phyloP scores from a whole-genome alignment of 1,140 invertebrate genomes.

The Drosophila rhopaloa region DNA sequence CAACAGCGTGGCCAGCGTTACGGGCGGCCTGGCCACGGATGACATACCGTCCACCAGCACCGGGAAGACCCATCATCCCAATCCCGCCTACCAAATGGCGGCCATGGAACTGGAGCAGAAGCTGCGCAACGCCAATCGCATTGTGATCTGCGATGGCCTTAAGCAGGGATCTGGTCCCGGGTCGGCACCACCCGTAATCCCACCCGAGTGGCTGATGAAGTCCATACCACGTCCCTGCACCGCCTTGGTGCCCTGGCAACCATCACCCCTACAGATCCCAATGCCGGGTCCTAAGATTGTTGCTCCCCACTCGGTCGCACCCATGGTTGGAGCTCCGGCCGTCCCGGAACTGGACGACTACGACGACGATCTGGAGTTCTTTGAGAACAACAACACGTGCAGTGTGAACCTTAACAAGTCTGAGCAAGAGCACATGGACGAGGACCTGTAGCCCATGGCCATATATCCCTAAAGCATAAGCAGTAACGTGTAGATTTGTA shows the following conservation, averaged over 20 bases:
- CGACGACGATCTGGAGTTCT: constrained; percentile 72
- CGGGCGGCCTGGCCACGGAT: constrained; percentile 65
- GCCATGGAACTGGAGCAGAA: constrained; percentile 85
- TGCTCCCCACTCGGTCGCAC: neutral
- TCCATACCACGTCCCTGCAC: constrained; percentile 89
- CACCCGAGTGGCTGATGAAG: constrained; percentile 70
- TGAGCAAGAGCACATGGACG: constrained; percentile 77
- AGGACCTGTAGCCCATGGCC: constrained; percentile 70
- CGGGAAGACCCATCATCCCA: constrained; percentile 69
- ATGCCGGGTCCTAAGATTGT: constrained; percentile 83
- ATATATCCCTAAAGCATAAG: constrained; percentile 28
- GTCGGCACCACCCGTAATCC: constrained; percentile 69
- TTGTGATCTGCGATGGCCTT: constrained; percentile 89
- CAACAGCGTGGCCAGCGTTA: constrained; percentile 61
- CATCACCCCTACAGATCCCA: constrained; percentile 87
- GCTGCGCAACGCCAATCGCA: constrained; percentile 86
- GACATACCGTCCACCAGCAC: constrained; percentile 74
- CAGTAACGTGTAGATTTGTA: constrained; percentile 35
- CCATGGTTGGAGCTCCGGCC: neutral
- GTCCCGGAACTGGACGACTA: constrained; percentile 67
- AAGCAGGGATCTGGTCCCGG: constrained; percentile 86
- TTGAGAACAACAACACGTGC: constrained; percentile 81
- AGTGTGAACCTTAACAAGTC: constrained; percentile 81
- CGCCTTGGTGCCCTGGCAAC: constrained; percentile 91
- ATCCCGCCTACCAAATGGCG: constrained; percentile 75